Evolutionary conservation across 1,140 invertebrate genomes (phyloP).

Genomic region (Aphaenogaster ashmeadi): DNA sequence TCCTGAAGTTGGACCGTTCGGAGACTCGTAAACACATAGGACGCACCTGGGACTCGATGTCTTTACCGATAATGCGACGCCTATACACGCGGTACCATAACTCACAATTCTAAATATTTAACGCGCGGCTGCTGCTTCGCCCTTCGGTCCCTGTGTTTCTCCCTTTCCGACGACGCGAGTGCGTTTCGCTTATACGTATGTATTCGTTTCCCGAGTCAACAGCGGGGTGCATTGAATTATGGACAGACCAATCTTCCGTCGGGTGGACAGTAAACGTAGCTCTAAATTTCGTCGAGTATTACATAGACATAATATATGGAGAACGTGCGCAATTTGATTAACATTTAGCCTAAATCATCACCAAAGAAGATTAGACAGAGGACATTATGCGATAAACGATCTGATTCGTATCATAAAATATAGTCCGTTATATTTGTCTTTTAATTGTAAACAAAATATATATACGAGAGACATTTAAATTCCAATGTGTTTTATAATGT

Average conservation of each 20-base stretch:
- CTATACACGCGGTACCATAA: constrained; percentile 75
- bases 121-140: constrained; percentile 62
- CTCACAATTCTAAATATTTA: constrained; percentile 80
- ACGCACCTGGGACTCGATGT: constrained; percentile 81
- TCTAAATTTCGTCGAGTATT: constrained; percentile 38
- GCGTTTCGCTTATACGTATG: constrained; percentile 53
- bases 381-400: background rate
- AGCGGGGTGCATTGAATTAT: constrained; percentile 50
- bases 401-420: background rate
- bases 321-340: constrained; percentile 17
- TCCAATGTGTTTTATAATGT: background rate
- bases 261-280: constrained; percentile 49
- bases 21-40: constrained; percentile 82
- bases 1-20: constrained; percentile 77
- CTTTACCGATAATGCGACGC: constrained; percentile 81
- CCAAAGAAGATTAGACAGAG: background rate
- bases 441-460: background rate
- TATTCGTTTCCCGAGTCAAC: constrained; percentile 55
- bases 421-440: background rate
- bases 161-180: constrained; percentile 48
- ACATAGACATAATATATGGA: constrained; percentile 1
- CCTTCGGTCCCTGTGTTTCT: constrained; percentile 48
- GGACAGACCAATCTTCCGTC: constrained; percentile 45
- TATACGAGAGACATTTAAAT: background rate
- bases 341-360: background rate